phyloP scores from a whole-genome alignment of 2,888 invertebrate genomes.

The Pollenia griseotomentosa region DNA sequence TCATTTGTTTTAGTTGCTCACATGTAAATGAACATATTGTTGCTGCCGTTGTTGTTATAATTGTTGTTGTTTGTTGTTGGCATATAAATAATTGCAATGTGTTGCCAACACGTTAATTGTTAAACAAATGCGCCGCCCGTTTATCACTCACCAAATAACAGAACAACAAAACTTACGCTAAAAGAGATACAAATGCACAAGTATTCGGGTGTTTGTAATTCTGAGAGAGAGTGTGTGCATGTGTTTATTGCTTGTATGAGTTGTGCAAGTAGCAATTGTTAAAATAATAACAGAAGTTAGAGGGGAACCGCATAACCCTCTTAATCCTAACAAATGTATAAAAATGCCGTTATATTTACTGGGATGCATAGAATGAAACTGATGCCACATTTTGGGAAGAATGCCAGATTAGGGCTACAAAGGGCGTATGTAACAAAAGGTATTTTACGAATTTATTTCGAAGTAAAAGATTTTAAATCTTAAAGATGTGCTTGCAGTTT shows the following conservation, averaged over 20 bases:
- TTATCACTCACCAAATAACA: slow-evolving; percentile 80
- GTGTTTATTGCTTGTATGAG: slow-evolving; percentile 12
- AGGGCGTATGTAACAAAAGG: too few relatives aligned
- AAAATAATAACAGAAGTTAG: slow-evolving; percentile 34
- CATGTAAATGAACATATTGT: slow-evolving; percentile 60
- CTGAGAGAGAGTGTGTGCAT: neutral
- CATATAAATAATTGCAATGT: slow-evolving; percentile 81
- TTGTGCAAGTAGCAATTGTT: slow-evolving; percentile 19
- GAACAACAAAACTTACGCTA: slow-evolving; percentile 31
- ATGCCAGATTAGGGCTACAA: neutral
- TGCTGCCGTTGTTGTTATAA: slow-evolving; percentile 10
- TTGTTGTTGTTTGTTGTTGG: slow-evolving; percentile 43
- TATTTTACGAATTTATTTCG: too few relatives aligned
- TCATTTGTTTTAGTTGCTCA: slow-evolving; percentile 54
- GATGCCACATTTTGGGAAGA: slow-evolving; percentile 15
- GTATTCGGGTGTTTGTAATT: neutral
- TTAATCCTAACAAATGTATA: slow-evolving; percentile 48
- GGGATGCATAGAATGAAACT: neutral
- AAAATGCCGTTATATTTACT: slow-evolving; percentile 20
- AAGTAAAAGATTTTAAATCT: too few relatives aligned
- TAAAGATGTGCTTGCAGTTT: too few relatives aligned
- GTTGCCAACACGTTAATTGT: slow-evolving; percentile 82
- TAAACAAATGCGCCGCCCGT: slow-evolving; percentile 81
- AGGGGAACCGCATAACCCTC: slow-evolving; percentile 50
- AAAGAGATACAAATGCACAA: slow-evolving; percentile 51